phyloP scores from a whole-genome alignment of 2,797 vertebrate species.

The Toxotes lorentzi region DNA sequence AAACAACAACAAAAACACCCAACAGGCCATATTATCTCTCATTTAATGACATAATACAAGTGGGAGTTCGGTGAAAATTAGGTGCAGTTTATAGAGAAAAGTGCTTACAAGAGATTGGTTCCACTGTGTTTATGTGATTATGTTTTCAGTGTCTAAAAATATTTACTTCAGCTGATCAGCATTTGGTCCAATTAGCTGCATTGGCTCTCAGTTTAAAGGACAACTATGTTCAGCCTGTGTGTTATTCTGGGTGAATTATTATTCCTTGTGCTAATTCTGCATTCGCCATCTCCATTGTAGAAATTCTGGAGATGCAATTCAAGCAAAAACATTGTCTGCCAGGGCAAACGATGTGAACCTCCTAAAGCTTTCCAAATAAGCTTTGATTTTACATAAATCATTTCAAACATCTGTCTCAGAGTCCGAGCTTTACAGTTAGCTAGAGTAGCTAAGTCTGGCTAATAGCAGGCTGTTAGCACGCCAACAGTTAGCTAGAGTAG shows the following conservation, averaged over 20 bases:
- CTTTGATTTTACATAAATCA: neutral
- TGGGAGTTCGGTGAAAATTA: neutral
- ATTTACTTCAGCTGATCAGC: neutral
- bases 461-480: too few species aligned
- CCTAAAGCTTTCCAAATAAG: too few species aligned
- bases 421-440: too few species aligned
- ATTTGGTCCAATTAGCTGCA: neutral
- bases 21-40: neutral
- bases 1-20: neutral
- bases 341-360: neutral
- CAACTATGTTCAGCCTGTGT: neutral
- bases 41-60: neutral
- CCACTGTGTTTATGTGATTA: neutral
- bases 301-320: neutral
- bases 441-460: too few species aligned
- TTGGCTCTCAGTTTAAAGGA: neutral
- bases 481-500: neutral
- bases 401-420: neutral
- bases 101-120: neutral
- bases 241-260: neutral
- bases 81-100: neutral
- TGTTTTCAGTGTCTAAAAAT: neutral
- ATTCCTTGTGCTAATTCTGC: neutral
- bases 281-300: neutral
- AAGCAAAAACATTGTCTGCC: neutral